Conservation (phyloP, 2,797 vertebrate species). For the Galagoides demidoff region DNA sequence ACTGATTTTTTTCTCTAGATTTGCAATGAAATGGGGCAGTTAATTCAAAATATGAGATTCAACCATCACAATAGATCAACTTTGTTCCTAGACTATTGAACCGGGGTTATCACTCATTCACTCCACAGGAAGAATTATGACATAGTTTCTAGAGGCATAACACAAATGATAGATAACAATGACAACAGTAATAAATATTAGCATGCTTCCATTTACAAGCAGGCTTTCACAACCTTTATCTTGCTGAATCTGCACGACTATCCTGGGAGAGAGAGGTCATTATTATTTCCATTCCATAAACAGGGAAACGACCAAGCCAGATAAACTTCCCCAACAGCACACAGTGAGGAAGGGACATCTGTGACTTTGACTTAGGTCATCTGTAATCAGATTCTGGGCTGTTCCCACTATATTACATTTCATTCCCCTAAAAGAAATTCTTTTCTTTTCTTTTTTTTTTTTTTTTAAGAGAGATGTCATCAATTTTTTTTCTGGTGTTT, state of each 20-base stretch:
- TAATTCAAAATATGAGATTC: constrained; percentile 43
- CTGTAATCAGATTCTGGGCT: constrained; percentile 37
- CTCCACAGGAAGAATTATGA: constrained; percentile 38
- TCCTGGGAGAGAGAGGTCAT: constrained; percentile 38
- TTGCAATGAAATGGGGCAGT: constrained; percentile 25
- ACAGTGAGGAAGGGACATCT: constrained; percentile 66
- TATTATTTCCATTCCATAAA: constrained; percentile 72
- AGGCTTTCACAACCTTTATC: constrained; percentile 7
- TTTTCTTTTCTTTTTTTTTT: background rate
- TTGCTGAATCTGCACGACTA: constrained; percentile 52
- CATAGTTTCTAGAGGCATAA: constrained; percentile 19
- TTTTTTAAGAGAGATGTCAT: background rate
- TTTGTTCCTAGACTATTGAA: background rate
- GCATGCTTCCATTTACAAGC: background rate
- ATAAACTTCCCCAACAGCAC: constrained; percentile 63
- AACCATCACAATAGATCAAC: background rate
- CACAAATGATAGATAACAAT: constrained; percentile 19
- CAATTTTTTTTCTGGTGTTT: background rate
- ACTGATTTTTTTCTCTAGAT: background rate
- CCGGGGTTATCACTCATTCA: constrained; percentile 20
- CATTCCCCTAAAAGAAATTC: constrained; percentile 20
- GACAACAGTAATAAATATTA: constrained; percentile 37
- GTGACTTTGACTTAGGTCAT: constrained; percentile 66
- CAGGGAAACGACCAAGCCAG: constrained; percentile 54
- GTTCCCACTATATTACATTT: constrained; percentile 56